Evolutionary conservation across 2,888 invertebrate genomes (phyloP), one percentile per base, ranked within the genome.

Genomic region (Eudasyphora cyanicolor): DNA sequence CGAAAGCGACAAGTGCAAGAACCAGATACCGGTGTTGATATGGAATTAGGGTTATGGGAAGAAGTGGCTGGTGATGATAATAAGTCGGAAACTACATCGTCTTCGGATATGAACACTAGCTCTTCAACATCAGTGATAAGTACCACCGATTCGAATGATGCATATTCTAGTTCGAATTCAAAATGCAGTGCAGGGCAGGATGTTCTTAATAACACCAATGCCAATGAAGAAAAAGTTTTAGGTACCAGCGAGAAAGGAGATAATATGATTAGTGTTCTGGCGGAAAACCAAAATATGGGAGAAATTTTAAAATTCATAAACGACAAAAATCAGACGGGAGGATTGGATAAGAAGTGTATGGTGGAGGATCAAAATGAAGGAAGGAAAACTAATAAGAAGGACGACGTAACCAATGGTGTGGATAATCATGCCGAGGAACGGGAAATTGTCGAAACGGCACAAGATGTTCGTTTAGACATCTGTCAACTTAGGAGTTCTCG

Each of bases 81-180:
- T 10, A 76, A 71, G 12, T 78, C 79, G 3, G 79, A 81, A 24
- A 81, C 78, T 2, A 38, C 76, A 3, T 45, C 21, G 7, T 76
- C 84, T 0, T 85, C 84, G 0, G 85, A 86, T 21, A 69, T 86
- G 17, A 85, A 81, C 62, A 73, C 85, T 7, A 86, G 85, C 57
- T 82, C 73, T 2, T 86, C 82, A 14, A 83, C 82, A 10, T 86
- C 86, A 10, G 78, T 71, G 1, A 51, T 80, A 19, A 85, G 85
- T 17, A 85, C 87, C 3, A 86, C 85, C 0, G 84, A 85, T 6
- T 87, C 79, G 5, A 88, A 88, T 64, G 83, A 70, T 24, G 57
- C 32, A 0, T 78, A 82, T 42, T 19, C 12, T n/a, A 79, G 57
- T 1, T 8, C 2, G 8, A 81, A 82, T 0, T 85, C 86, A 8